phyloP scores from a whole-genome alignment of 2,888 invertebrate genomes.

The Halocaridina rubra region DNA sequence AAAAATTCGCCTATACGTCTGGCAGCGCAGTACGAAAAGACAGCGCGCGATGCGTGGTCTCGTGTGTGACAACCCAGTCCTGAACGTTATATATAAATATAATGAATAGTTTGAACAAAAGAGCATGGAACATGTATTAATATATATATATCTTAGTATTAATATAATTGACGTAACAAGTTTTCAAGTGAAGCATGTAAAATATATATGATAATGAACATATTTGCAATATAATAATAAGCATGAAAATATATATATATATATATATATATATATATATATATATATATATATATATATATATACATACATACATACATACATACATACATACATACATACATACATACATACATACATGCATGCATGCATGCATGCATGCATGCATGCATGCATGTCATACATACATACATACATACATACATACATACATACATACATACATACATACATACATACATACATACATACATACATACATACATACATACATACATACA shows the following conservation, averaged over 20 bases:
- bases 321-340: slow-evolving; percentile 12
- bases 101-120: no score
- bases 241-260: not conserved
- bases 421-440: slow-evolving; percentile 3
- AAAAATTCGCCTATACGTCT: no score
- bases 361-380: slow-evolving; percentile 1
- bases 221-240: not conserved
- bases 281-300: not conserved
- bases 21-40: no score
- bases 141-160: no score
- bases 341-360: slow-evolving; percentile 6
- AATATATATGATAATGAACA: not conserved
- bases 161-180: no score
- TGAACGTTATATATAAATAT: no score
- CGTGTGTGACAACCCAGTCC: no score
- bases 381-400: not conserved
- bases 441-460: slow-evolving; percentile 8
- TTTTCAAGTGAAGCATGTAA: no score
- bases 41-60: no score
- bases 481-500: slow-evolving; percentile 8
- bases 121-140: no score
- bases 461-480: slow-evolving; percentile 3
- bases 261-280: not conserved
- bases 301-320: slow-evolving; percentile 17
- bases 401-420: slow-evolving; percentile 11